Base-by-base conservation (phyloP, 1,140 invertebrate genomes). In the Drosophila watanabei region DNA sequence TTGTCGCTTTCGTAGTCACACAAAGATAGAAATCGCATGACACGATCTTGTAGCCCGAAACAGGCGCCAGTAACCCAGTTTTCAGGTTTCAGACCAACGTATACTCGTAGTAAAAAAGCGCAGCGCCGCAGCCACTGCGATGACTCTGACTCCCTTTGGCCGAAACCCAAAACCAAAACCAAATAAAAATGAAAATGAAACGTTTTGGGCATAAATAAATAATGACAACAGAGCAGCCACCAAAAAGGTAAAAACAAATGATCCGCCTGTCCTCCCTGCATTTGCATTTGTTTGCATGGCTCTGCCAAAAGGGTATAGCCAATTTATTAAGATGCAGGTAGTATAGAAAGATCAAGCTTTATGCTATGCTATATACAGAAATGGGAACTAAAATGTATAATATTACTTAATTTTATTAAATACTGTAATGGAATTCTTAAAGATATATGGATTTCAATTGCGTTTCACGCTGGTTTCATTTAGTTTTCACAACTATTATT, bases 41-140 rank as follows among this genome's bases (percentile, higher is more conserved):
- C 86, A 90, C 86, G 86, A 90, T 90, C 86, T 90, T 90, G 86
- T 90, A 90, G 86, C 86, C 86, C 85, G 82, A 90, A 90, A 90
- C 86, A 90, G 86, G 86, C 86, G 86, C 86, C 86, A 90, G 86
- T 90, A 90, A 90, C 86, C 86, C 87, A 90, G 86, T 90, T 90
- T 89, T 89, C 79, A 82, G 70, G 85, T 89, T 81, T 80, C 68
- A 66, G 79, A 75, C 75, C 71, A 86, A 62, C 57, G 32, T 54
- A 54, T 54, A 54, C 33, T 54, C 52, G 52, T 35, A 54, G 32
- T 14, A 35, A 33, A 58, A 48, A 62, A 65, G 5, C 58, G 33
- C 66, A 62, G 33, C 66, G 18, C 66, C 45, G 64, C 62, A 62
- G 46, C 66, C 57, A 58, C 70, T 46, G 32, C 73, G 68, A 72